phyloP scores from a whole-genome alignment of 2,888 invertebrate species.

The Lottia scabra region DNA sequence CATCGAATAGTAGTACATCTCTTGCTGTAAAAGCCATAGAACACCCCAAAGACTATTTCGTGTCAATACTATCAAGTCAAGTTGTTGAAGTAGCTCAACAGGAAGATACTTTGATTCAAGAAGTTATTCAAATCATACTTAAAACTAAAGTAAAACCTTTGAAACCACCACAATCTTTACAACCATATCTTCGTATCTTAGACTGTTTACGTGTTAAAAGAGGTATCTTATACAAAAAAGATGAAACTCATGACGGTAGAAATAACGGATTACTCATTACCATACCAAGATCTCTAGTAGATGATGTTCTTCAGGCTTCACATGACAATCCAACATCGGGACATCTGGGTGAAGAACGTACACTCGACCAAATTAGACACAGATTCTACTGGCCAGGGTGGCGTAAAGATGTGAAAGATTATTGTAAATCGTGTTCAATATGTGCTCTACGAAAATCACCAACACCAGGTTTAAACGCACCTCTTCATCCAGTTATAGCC shows the following conservation, averaged over 20 bases:
- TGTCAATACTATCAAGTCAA: not conserved
- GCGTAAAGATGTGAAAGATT: not conserved
- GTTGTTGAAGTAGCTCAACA: not conserved
- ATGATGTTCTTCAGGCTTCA: not conserved
- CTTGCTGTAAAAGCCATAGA: too few relatives aligned
- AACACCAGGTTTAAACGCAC: not conserved
- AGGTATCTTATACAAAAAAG: not conserved
- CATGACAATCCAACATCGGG: not conserved
- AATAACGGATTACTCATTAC: not conserved
- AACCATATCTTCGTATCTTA: not conserved
- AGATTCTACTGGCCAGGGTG: too few relatives aligned
- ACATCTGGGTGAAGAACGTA: not conserved
- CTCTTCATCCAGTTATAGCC: not conserved
- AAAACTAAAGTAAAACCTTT: not conserved
- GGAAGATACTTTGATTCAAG: not conserved
- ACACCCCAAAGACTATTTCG: not conserved
- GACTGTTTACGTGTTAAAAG: not conserved
- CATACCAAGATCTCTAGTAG: not conserved
- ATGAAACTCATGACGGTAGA: not conserved
- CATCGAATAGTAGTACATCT: too few relatives aligned
- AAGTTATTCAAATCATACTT: not conserved
- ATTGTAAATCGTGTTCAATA: not conserved
- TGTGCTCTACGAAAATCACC: not conserved
- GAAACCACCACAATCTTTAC: not conserved
- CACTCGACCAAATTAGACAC: too few relatives aligned